Evolutionary conservation across 2,113 vertebrate species (phyloP), one percentile per base, ranked within the genome.

Genomic region (Coregonus clupeaformis): DNA sequence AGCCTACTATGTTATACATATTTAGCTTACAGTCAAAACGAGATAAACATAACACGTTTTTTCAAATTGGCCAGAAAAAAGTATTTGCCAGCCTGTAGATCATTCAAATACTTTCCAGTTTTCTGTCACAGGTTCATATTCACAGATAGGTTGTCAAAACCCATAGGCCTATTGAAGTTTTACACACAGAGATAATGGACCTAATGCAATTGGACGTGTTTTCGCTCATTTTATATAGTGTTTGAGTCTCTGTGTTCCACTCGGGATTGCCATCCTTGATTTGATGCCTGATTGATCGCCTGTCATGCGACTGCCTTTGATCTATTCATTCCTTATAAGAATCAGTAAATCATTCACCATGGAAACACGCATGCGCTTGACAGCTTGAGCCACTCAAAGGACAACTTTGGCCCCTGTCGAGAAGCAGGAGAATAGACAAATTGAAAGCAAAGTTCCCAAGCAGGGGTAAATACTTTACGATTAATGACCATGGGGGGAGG

Each of bases 261-360:
- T 88, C 77, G 82, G 92, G 83, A 89, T 92, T 91, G 91, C 91
- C 92, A 90, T 90, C 89, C 90, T 87, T 86, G 91, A 93, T 94
- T 93, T 94, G 93, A 94, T 92, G 92, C 92, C 89, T 93, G 92
- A 93, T 94, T 94, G 93, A 93, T 93, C 89, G 91, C 80, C 90
- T 92, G 93, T 93, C 93, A 93, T 84, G 92, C 91, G 82, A 85
- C 89, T 70, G 82, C 88, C 91, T 94, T 94, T 94, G 91, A 93
- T 94, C 92, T 92, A 90, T 92, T 93, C 91, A 92, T 90, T 88
- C 89, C 91, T 83, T 91, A 93, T 94, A 89, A 93, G 90, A 92
- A 92, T 93, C 92, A 93, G 90, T 91, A 92, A 93, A 93, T 93
- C 91, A 90, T 87, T 93, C 90, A 85, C 83, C 90, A 84, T 82